A percentile compares a stretch with the other conserved stretches of the same genome.
Evolutionary conservation across 53 echinoderm and acorn worm genomes (phyloP).

Genomic region (Holothuria scabra): DNA sequence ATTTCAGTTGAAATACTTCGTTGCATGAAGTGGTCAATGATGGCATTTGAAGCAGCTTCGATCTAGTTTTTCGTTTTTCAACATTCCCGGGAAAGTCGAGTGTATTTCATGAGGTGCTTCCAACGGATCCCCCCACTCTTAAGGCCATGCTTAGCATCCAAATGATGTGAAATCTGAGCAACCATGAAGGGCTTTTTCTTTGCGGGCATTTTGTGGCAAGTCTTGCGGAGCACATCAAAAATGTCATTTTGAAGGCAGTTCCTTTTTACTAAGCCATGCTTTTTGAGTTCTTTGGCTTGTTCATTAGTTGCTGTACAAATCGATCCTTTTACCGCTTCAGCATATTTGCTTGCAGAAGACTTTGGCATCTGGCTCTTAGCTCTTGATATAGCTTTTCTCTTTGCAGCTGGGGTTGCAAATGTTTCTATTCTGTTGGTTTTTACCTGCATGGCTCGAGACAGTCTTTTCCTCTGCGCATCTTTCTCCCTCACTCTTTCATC

Average conservation of each 20-base stretch:
- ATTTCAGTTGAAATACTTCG: no score
- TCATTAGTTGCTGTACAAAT: neutral
- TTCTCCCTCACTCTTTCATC: conserved; percentile 12
- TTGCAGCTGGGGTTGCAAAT: neutral
- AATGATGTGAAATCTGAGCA: no score
- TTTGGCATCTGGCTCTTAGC: neutral
- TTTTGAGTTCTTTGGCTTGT: neutral
- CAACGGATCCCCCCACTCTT: no score
- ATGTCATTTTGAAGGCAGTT: neutral
- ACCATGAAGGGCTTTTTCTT: no score
- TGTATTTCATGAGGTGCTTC: no score
- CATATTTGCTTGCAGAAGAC: neutral
- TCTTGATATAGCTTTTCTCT: neutral
- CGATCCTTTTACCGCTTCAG: neutral
- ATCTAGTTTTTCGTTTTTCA: no score
- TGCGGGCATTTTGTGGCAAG: no score
- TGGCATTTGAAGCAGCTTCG: no score
- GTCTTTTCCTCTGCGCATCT: neutral
- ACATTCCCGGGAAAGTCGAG: no score
- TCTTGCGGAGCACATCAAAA: no score
- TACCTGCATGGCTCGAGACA: neutral
- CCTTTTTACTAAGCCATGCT: neutral
- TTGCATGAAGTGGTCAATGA: no score
- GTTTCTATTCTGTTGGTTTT: neutral
- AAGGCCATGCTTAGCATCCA: no score